Conservation (phyloP, 1,140 invertebrate species). For the Drosophila ficusphila region DNA sequence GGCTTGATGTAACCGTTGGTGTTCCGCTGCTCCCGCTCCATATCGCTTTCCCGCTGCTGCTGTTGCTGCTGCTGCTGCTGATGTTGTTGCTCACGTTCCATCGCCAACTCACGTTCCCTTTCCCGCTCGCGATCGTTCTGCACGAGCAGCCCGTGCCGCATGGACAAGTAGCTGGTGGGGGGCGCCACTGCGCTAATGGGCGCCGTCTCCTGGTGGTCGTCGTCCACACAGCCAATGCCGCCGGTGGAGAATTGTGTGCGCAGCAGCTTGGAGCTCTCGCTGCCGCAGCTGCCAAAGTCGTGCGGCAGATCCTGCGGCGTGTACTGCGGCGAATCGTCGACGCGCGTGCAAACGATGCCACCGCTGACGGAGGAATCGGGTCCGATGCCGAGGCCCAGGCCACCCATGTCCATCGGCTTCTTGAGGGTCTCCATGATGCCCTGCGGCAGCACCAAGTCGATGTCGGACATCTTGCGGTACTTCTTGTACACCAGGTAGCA, state of each 20-base stretch:
- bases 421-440: constrained; percentile 59
- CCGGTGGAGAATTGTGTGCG: constrained; percentile 44
- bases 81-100: constrained; percentile 19
- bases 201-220: constrained; percentile 23
- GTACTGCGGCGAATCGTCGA: constrained; percentile 41
- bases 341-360: constrained; percentile 52
- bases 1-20: constrained; percentile 63
- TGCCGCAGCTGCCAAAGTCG: constrained; percentile 61
- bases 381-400: constrained; percentile 9
- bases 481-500: constrained; percentile 44
- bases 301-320: constrained; percentile 51
- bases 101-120: neutral
- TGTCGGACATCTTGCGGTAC: constrained; percentile 64
- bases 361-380: constrained; percentile 5
- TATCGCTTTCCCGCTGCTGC: neutral
- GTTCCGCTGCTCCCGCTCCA: neutral
- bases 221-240: constrained; percentile 26
- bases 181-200: constrained; percentile 7
- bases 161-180: constrained; percentile 49
- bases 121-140: constrained; percentile 33
- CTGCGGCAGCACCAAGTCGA: constrained; percentile 53
- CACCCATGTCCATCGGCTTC: constrained; percentile 49
- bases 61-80: too few species aligned
- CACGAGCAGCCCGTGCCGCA: constrained; percentile 33
- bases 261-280: constrained; percentile 65